Base-by-base conservation (phyloP, 1,140 invertebrate genomes). In the Brachionus paranguensis region DNA sequence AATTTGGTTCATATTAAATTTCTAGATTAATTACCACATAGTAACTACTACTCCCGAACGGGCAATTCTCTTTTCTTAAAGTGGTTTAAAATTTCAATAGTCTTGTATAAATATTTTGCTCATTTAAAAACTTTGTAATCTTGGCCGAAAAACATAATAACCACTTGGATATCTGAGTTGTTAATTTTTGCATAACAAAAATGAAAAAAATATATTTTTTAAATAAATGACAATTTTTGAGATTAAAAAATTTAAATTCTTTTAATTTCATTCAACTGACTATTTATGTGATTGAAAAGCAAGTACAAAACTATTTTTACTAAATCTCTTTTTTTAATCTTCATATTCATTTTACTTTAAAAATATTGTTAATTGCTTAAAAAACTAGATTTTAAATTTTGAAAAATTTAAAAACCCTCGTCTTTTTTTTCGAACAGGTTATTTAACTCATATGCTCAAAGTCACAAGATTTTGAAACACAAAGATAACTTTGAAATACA, bases 221-320 rank as follows among this genome's bases (percentile, higher is more conserved):
- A 20, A 60, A 60, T 20, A 60, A 20, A 60, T 60, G 20, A 60
- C 53, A 60, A 60, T 24, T 60, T 60, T 20, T 27, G 17, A 60
- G 53, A 60, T 60, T 60, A 60, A 60, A 60, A 60, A 60, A 24
- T 20, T 60, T 60, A 20, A 60, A 60, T 20, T 60, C 53, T 24
- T 60, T 20, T 24, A 60, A 60, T 20, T 20, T 60, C 17, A 60
- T 53, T 53, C 17, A 53, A 53, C 47, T 53, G 47, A 53, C 53
- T 60, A 60, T 60, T 60, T 60, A 60, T 24, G 53, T 60, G 20
- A 60, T 60, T 20, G 5, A 3, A 20, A 60, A 20, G 2, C 17
- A 60, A 60, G 53, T 60, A 60, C 53, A 60, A 60, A 60, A 60
- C 53, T 60, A 60, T 60, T 60, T 60, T 60, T 60, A 60, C 53